Conservation (phyloP, 2,797 vertebrate genomes). For the Muscicapa comitata region DNA sequence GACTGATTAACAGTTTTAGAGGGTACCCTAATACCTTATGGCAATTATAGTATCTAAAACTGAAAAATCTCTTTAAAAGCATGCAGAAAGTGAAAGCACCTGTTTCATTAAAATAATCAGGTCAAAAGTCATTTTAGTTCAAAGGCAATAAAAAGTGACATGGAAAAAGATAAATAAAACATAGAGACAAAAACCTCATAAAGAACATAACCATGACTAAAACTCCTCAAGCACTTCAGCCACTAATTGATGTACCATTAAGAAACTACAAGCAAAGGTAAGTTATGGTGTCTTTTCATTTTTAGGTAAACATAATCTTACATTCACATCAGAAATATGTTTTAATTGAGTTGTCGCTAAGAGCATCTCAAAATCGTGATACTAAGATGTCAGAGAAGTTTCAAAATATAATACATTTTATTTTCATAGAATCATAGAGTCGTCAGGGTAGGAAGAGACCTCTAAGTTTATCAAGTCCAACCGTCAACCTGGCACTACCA, state of each 20-base stretch:
- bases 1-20: background rate
- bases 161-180: background rate
- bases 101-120: background rate
- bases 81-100: background rate
- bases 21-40: background rate
- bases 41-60: background rate
- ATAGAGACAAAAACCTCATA: background rate
- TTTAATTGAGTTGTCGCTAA: background rate
- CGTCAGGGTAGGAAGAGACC: fast-evolving
- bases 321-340: background rate
- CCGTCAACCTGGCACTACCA: fast-evolving
- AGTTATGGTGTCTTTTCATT: background rate
- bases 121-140: background rate
- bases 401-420: background rate
- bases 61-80: background rate
- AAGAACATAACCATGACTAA: background rate
- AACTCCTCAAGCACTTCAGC: background rate
- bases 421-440: background rate
- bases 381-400: background rate
- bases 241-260: background rate
- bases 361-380: background rate
- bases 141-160: background rate
- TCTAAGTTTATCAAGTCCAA: background rate
- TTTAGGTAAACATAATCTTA: background rate
- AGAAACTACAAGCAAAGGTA: background rate